Evolutionary conservation across 1,140 invertebrate genomes (phyloP).

Genomic region (Microplitis mediator): DNA sequence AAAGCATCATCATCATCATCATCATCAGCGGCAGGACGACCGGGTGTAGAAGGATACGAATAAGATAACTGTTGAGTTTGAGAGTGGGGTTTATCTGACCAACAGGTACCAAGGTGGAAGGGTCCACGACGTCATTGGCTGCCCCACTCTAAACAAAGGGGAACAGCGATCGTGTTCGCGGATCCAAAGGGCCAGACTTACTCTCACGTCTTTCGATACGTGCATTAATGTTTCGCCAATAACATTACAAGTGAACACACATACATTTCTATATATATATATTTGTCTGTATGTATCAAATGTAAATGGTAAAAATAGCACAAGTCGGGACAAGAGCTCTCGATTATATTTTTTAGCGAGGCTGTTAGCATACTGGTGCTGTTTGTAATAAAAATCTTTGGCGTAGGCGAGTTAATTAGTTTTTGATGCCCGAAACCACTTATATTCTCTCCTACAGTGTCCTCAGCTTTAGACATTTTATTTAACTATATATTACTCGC

Average conservation of each 20-base stretch:
- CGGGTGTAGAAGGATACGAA: conserved; percentile 36
- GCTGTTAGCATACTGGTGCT: neutral
- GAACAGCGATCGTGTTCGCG: neutral
- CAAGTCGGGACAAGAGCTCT: no score
- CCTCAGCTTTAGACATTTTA: no score
- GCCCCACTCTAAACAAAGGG: conserved; percentile 31
- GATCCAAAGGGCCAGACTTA: neutral
- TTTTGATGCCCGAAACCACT: conserved; percentile 18
- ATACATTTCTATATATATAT: neutral
- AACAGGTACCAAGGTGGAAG: conserved; percentile 47
- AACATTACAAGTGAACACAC: neutral
- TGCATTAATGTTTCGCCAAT: neutral
- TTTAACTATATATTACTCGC: neutral
- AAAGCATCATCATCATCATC: neutral
- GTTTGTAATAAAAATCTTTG: neutral
- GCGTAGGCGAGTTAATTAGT: conserved; percentile 28
- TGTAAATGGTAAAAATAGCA: no score
- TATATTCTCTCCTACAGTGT: neutral
- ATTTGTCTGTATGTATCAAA: no score
- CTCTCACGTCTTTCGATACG: neutral
- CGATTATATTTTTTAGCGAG: neutral
- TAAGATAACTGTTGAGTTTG: conserved; percentile 28
- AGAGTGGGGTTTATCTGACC: conserved; percentile 33
- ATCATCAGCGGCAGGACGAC: conserved; percentile 6
- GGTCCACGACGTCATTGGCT: conserved; percentile 52